Evolutionary conservation across 1,140 invertebrate genomes (phyloP).

Genomic region (Drosophila sp.): DNA sequence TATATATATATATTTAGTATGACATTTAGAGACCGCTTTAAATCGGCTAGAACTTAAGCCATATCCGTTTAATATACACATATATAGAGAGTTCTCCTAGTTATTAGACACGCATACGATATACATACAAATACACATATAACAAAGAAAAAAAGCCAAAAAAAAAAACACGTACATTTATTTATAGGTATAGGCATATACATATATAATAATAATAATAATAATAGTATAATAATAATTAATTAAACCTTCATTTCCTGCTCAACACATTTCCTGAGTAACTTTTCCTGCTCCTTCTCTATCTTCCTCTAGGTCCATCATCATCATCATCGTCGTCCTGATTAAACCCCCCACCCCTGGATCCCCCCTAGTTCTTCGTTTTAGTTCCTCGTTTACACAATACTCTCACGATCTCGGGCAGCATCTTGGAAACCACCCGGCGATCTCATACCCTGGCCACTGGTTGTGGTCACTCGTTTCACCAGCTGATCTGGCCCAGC

Average conservation of each 20-base stretch:
- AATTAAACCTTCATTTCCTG: constrained; percentile 63
- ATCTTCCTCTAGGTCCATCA: constrained; percentile 6
- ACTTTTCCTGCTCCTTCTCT: constrained; percentile 49
- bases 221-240: constrained; percentile 12
- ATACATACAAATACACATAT: constrained; percentile 65
- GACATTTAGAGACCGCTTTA: not conserved
- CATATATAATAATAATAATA: constrained; percentile 23
- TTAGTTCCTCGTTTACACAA: constrained; percentile 64
- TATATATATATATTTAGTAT: constrained; percentile 8
- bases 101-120: constrained; percentile 56
- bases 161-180: constrained; percentile 1
- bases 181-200: constrained; percentile 13
- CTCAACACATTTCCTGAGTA: constrained; percentile 77
- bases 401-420: constrained; percentile 80
- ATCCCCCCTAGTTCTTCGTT: constrained; percentile 15
- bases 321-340: constrained; percentile 5
- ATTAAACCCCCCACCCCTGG: not conserved
- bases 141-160: constrained; percentile 71
- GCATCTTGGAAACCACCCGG: constrained; percentile 59
- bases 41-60: not conserved
- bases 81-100: constrained; percentile 37
- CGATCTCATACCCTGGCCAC: constrained; percentile 61
- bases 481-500: constrained; percentile 36
- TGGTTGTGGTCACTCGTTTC: constrained; percentile 62
- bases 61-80: constrained; percentile 7